Base-by-base conservation (phyloP, 2,113 vertebrate species). In the Varanus komodoensis region DNA sequence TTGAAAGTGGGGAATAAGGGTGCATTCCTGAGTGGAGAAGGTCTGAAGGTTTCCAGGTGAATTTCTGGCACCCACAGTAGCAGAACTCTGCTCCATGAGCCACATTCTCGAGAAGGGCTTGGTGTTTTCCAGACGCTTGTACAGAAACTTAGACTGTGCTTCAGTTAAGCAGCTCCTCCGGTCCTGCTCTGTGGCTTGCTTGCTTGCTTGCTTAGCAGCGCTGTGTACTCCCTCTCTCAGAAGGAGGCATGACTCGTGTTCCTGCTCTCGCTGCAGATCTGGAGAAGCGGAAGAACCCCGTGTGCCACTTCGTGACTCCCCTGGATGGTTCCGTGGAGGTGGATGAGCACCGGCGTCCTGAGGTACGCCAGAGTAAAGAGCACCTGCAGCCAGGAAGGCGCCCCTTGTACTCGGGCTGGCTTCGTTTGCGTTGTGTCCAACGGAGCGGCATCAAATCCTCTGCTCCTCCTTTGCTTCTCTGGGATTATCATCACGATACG, bases 251-350 rank as follows among this genome's bases (percentile, higher is more conserved):
- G 15, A 44, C 21, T 29, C 27, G 44, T 23, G 0, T 32, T 94
- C 67, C 4, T 1, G 0, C 85, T 89, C 89, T 50, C 52, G 34
- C 88, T 94, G 64, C 96, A 99, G 99, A 99, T 96, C 97, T 99
- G 94, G 98, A 99, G 95, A 99, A 98, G 94, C 98, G 98, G 89
- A 98, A 98, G 93, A 99, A 99, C 89, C 99, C 99, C 0, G 98
- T 99, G 75, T 99, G 99, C 94, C 98, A 99, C 93, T 99, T 99
- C 69, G 98, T 99, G 86, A 99, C 99, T 23, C 99, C 99, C 0
- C 96, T 99, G 87, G 99, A 99, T 0, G 98, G 98, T 91, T 98
- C 96, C 5, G 97, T 99, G 32, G 98, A 98, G 0, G 97, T 97
- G 0, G 98, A 99, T 0, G 98, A 99, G 19, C 97, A 98, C 92